Evolutionary conservation across 1,140 invertebrate genomes (phyloP).

Genomic region (Tetragonula clypearis): DNA sequence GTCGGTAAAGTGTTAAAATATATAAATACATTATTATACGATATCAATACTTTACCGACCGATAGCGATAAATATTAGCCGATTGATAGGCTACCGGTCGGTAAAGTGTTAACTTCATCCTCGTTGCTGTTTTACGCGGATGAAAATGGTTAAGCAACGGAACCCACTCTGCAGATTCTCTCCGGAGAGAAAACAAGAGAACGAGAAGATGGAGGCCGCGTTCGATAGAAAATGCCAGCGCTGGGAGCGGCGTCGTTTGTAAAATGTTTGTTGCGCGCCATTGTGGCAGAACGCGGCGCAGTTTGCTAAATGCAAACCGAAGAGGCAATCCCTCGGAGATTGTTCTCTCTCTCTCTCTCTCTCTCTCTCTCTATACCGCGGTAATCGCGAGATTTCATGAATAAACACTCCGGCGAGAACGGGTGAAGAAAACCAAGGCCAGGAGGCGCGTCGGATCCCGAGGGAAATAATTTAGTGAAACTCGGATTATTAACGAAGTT

Average conservation of each 20-base stretch:
- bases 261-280: slow-evolving; percentile 9
- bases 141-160: not conserved
- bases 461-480: no score
- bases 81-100: no score
- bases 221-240: slow-evolving; percentile 30
- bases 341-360: no score
- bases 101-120: not conserved
- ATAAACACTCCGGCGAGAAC: not conserved
- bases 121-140: not conserved
- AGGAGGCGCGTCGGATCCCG: not conserved
- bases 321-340: not conserved
- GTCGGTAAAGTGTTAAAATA: no score
- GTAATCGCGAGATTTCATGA: not conserved
- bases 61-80: no score
- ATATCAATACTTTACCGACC: no score
- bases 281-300: not conserved
- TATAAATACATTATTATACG: no score
- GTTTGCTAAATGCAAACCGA: no score
- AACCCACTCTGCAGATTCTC: not conserved
- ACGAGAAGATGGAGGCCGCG: no score
- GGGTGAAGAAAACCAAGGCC: not conserved
- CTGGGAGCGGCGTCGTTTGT: slow-evolving; percentile 44
- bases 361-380: not conserved
- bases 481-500: not conserved
- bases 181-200: not conserved